Evolutionary conservation across 1,140 invertebrate species (phyloP).

Genomic region (Manduca sexta): DNA sequence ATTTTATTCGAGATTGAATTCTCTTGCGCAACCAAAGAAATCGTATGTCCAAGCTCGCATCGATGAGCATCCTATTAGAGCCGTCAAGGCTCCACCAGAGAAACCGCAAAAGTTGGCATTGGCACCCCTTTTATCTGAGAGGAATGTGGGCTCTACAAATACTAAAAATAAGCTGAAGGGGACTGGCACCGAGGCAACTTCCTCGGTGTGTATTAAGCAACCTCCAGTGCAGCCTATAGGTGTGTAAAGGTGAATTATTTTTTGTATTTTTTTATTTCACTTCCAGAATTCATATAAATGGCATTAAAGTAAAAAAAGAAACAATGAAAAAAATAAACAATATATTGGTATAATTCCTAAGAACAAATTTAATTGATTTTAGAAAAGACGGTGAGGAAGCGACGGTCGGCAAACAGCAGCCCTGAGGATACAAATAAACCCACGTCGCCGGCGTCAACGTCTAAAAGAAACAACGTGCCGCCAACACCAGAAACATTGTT

Average conservation of each 20-base stretch:
- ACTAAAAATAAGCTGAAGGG: slow-evolving; percentile 21
- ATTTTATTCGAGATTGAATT: slow-evolving; percentile 39
- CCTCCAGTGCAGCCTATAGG: slow-evolving; percentile 33
- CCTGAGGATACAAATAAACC: slow-evolving; percentile 24
- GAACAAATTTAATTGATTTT: background rate
- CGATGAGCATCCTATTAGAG: slow-evolving; percentile 38
- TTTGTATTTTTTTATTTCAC: slow-evolving; percentile 11
- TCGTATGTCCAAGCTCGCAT: slow-evolving; percentile 41
- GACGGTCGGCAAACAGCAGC: slow-evolving; percentile 23
- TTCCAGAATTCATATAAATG: background rate
- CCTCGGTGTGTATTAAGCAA: slow-evolving; percentile 9
- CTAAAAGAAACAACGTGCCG: background rate
- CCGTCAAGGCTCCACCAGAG: slow-evolving; percentile 29
- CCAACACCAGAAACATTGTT: slow-evolving; percentile 25
- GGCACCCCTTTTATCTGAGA: slow-evolving; percentile 16
- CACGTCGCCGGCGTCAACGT: slow-evolving; percentile 3
- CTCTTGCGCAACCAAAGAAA: slow-evolving; percentile 55
- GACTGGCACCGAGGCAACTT: slow-evolving; percentile 9
- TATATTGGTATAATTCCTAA: background rate
- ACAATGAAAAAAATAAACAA: too few relatives aligned
- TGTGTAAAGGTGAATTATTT: slow-evolving; percentile 63
- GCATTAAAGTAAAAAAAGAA: too few relatives aligned
- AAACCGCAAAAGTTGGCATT: slow-evolving; percentile 23
- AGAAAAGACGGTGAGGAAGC: slow-evolving; percentile 5
- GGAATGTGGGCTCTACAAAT: slow-evolving; percentile 11